phyloP scores from a whole-genome alignment of 2,113 vertebrate genomes.

The Tachysurus fulvidraco region DNA sequence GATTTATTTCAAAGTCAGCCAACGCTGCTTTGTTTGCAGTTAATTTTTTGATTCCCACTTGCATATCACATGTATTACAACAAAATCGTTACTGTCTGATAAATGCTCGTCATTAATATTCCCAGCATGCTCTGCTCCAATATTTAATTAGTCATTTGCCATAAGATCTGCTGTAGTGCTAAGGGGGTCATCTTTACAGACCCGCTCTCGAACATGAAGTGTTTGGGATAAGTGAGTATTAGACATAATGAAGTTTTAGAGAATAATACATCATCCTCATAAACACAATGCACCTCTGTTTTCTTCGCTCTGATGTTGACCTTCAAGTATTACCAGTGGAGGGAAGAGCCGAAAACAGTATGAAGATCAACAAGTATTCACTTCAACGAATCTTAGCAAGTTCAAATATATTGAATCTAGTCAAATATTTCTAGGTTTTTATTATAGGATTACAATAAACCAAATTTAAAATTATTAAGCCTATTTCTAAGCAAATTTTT shows the following conservation, averaged over 20 bases:
- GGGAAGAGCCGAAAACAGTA: background rate
- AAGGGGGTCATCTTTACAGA: slow-evolving; percentile 23
- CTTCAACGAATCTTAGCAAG: background rate
- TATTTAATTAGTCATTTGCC: slow-evolving; percentile 48
- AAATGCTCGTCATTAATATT: slow-evolving; percentile 34
- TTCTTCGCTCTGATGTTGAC: slow-evolving; percentile 2
- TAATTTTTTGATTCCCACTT: slow-evolving; percentile 23
- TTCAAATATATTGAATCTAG: too few species aligned
- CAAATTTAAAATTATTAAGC: too few species aligned
- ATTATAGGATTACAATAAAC: too few species aligned
- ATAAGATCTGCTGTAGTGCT: slow-evolving; percentile 42
- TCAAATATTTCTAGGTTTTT: too few species aligned
- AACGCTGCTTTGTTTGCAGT: background rate
- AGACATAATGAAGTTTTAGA: slow-evolving; percentile 24
- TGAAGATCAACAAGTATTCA: background rate
- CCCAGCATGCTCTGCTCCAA: slow-evolving; percentile 33
- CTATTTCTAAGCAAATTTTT: too few species aligned
- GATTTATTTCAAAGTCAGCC: background rate
- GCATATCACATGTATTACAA: slow-evolving; percentile 5
- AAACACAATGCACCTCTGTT: background rate
- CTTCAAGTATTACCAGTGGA: background rate
- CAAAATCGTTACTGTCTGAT: background rate
- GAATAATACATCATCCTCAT: slow-evolving; percentile 33
- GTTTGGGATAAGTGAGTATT: slow-evolving; percentile 43
- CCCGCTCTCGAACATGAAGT: slow-evolving; percentile 36